Conservation (phyloP, 2,113 vertebrate genomes). For the Pangasianodon hypophthalmus region DNA sequence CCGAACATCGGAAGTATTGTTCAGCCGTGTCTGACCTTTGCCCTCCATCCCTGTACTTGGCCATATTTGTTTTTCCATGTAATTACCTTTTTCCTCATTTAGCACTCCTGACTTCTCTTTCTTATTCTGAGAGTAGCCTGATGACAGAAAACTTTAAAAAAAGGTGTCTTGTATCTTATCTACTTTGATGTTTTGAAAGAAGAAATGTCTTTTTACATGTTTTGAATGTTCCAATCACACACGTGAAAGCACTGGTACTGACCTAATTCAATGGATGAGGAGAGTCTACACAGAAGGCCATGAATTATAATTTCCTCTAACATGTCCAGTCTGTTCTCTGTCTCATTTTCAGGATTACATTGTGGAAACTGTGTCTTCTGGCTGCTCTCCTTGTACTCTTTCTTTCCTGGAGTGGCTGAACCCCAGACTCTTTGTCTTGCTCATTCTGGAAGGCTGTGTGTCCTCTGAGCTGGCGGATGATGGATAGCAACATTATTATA, state of each 20-base stretch:
- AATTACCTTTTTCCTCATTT: neutral
- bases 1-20: constrained; percentile 59
- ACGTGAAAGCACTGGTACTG: neutral
- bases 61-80: neutral
- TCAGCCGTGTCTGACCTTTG: constrained; percentile 32
- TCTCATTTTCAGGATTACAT: constrained; percentile 11
- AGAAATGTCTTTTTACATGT: neutral
- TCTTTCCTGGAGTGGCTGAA: constrained; percentile 35
- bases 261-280: neutral
- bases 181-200: neutral
- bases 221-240: neutral
- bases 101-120: neutral
- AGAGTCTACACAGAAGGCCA: neutral
- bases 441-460: constrained; percentile 8
- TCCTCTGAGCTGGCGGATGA: constrained; percentile 25
- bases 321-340: neutral
- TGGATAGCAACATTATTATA: constrained; percentile 24
- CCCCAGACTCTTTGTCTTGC: constrained; percentile 38
- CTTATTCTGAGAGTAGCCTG: neutral
- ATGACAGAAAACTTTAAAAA: neutral
- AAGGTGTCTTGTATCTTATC: neutral
- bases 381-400: constrained; percentile 12
- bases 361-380: constrained; percentile 31
- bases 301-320: neutral
- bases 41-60: neutral